Evolutionary conservation across 2,888 invertebrate species (phyloP), one percentile per base, ranked within the genome.

Genomic region (Ypsolopha sequella): DNA sequence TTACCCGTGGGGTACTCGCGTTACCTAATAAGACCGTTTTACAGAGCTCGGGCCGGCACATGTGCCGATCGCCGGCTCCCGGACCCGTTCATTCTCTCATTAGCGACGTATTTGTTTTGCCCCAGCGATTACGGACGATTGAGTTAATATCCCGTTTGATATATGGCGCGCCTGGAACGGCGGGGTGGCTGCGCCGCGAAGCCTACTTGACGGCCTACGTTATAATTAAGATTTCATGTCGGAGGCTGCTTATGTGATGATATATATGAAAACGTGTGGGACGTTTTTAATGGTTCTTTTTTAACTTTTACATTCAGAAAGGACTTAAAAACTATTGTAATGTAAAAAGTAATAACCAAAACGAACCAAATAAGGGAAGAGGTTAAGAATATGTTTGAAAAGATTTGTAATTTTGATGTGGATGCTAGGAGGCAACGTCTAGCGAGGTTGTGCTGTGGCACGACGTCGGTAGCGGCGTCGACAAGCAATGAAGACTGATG

Each of bases 401-500:
- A 14, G 24, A 35, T 48, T 38, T 38, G n/a, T 35, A 36, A 36
- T 50, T 2, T 48, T 9, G 34, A 73, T 66, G 60, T 59, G 60
- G 70, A 71, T 71, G 75, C 72, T 75, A 76, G 72, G 75, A 80
- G 80, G 80, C 80, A 80, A 79, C 81, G 78, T 78, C 74, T 74
- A 54, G 58, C 62, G 60, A 63, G 64, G 55, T 57, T 61, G 61
- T 76, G 76, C 74, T 70, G 69, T 65, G 70, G 75, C 75, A 75
- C 68, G 65, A 69, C 75, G 75, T 75, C 60, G 68, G 69, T 73
- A 73, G 73, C 13, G 74, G 80, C 75, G 87, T 73, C 81, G 87
- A 88, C 87, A 88, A 82, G 81, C 88, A 88, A 87, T 87, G 86
- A 82, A 84, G 85, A 85, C 78, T 84, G 84, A 86, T 84, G 82